A percentile compares a stretch with the other conserved stretches of the same genome.
Conservation (phyloP, 2,113 vertebrate species). For the Odontophorus gujanensis region DNA sequence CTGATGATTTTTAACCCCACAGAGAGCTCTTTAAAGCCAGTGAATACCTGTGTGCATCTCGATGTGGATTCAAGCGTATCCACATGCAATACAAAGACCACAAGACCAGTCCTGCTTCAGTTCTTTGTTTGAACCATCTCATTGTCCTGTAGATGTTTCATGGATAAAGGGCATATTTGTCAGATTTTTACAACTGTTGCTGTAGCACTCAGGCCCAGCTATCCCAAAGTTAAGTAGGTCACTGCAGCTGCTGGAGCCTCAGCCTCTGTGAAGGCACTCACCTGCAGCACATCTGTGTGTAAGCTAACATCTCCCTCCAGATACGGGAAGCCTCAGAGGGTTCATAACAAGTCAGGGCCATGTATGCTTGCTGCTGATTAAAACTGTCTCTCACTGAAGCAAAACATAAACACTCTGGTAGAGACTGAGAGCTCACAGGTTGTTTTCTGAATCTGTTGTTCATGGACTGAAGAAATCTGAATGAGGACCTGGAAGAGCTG, state of each 20-base stretch:
- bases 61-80: not conserved
- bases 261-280: not conserved
- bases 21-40: not conserved
- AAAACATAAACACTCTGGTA: not conserved
- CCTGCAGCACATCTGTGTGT: not conserved
- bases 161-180: not conserved
- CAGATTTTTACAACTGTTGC: not conserved
- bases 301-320: not conserved
- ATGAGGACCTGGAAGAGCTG: not conserved
- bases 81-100: not conserved
- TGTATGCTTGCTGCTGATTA: not conserved
- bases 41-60: accelerated
- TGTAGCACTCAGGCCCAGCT: not conserved
- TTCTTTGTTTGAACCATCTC: not conserved
- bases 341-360: not conserved
- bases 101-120: not conserved
- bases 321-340: not conserved
- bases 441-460: not conserved
- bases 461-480: not conserved
- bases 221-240: not conserved
- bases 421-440: not conserved
- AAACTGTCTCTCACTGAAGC: not conserved
- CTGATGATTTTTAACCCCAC: not conserved
- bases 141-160: not conserved
- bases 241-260: accelerated